Conservation (phyloP, 2,888 invertebrate species). For the Drosophila stalkeri region DNA sequence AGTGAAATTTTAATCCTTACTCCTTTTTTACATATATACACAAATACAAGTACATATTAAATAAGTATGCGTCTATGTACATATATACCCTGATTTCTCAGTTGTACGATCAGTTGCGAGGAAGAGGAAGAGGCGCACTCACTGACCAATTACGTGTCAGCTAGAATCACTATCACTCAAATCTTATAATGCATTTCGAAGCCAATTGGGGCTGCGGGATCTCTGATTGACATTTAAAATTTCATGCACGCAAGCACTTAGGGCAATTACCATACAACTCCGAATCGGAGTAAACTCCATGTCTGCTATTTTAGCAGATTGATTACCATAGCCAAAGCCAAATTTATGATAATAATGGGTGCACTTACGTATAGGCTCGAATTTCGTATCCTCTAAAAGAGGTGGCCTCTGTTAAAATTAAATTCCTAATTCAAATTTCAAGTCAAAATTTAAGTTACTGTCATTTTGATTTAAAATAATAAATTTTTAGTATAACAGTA, state of each 20-base stretch:
- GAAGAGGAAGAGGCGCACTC: conserved; percentile 10
- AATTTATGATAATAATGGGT: conserved; percentile 70
- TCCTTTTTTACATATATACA: background rate
- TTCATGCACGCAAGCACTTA: conserved; percentile 73
- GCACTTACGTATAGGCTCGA: conserved; percentile 31
- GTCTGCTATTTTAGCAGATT: conserved; percentile 70
- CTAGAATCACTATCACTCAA: conserved; percentile 53
- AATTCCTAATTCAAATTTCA: background rate
- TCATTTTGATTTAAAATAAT: no score
- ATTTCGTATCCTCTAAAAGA: conserved; percentile 8
- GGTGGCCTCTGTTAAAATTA: background rate
- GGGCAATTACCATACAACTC: conserved; percentile 64
- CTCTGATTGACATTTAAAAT: conserved; percentile 75
- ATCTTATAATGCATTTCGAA: conserved; percentile 56
- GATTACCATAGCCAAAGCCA: conserved; percentile 70
- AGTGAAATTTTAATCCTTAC: conserved; percentile 10
- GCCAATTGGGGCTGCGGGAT: conserved; percentile 59
- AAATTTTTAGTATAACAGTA: background rate
- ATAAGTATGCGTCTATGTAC: background rate
- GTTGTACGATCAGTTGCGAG: conserved; percentile 26
- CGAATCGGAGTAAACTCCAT: conserved; percentile 40
- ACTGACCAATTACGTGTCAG: conserved; percentile 69
- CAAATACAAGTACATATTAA: no score
- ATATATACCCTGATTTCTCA: background rate
- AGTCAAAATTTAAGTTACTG: no score